Evolutionary conservation across 2,113 vertebrate genomes (phyloP), one percentile per base, ranked within the genome.

Genomic region (Pteruthius melanotis): DNA sequence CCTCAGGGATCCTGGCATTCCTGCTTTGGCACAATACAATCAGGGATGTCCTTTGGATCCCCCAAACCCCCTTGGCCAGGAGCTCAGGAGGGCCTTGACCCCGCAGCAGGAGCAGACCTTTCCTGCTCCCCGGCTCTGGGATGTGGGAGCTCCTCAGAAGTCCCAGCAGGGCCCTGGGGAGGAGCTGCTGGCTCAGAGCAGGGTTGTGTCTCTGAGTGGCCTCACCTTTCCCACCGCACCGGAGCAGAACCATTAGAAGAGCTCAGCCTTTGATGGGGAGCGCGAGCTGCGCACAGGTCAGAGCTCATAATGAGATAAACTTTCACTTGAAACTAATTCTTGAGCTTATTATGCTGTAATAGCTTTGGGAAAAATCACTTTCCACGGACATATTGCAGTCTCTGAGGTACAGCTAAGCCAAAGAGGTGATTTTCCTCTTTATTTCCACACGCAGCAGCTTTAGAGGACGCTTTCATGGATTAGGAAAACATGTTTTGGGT

Each of bases 401-500:
- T 81, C 78, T 47, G 78, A 96, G 87, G 40, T 18, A 47, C 72
- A 64, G 74, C 63, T 95, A 84, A 95, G 91, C 87, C 87, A 68
- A 66, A 76, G 84, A 94, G 92, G 91, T 91, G 96, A 84, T 94
- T 97, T 96, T 89, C 72, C 65, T 91, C 88, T 90, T 94, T 90
- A 53, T 69, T 95, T 83, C 50, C 80, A 39, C 81, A 90, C 12
- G 65, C 65, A 57, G 59, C 91, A 63, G 70, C 72, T 91, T 97
- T 95, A 87, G 52, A 90, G 49, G 93, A 91, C 0, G 13, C 54
- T 95, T 91, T 82, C 76, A 92, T 5, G 87, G 97, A 97, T 97
- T 96, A 97, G 93, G 92, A 94, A 96, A 95, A 90, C 19, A 33
- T 97, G 93, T 96, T 96, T 87, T 10, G 17, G 94, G 71, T 95